Evolutionary conservation across 2,797 vertebrate genomes (phyloP).

Genomic region (Astyanax mexicanus): DNA sequence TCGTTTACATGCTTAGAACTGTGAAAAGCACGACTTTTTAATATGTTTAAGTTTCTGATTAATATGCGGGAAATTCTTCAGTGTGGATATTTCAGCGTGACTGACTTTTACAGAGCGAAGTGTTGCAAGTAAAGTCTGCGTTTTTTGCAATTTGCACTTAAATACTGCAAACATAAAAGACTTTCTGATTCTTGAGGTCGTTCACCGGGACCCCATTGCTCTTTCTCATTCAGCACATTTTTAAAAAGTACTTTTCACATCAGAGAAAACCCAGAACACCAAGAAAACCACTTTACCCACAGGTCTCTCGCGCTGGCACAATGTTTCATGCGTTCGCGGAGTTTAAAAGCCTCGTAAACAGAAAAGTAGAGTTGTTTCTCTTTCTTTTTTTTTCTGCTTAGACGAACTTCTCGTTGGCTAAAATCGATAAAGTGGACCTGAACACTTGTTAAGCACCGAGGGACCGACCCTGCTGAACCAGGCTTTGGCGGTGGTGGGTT

Average conservation of each 20-base stretch:
- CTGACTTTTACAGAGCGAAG: no score
- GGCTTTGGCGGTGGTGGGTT: slow-evolving; percentile 42
- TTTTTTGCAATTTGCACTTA: background rate
- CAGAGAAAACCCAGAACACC: slow-evolving; percentile 64
- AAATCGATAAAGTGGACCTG: slow-evolving; percentile 76
- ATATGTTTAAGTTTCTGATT: background rate
- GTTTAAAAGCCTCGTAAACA: slow-evolving; percentile 74
- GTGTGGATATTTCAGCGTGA: no score
- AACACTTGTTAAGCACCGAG: slow-evolving; percentile 65
- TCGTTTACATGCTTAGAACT: slow-evolving; percentile 28
- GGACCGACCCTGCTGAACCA: slow-evolving; percentile 61
- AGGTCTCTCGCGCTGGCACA: slow-evolving; percentile 68
- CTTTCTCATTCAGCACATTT: slow-evolving; percentile 61
- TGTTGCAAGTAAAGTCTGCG: no score
- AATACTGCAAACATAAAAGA: background rate
- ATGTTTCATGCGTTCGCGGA: slow-evolving; percentile 72
- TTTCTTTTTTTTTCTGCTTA: slow-evolving; percentile 74
- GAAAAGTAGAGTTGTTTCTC: slow-evolving; percentile 69
- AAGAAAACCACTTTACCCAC: slow-evolving; percentile 64
- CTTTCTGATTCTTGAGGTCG: slow-evolving; percentile 35
- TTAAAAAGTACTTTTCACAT: slow-evolving; percentile 38
- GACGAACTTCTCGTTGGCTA: slow-evolving; percentile 68
- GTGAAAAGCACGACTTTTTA: background rate
- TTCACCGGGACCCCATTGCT: slow-evolving; percentile 23
- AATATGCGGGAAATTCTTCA: slow-evolving; percentile 12